Evolutionary conservation across 2,113 vertebrate genomes (phyloP).

Genomic region (Colossoma macropomum): DNA sequence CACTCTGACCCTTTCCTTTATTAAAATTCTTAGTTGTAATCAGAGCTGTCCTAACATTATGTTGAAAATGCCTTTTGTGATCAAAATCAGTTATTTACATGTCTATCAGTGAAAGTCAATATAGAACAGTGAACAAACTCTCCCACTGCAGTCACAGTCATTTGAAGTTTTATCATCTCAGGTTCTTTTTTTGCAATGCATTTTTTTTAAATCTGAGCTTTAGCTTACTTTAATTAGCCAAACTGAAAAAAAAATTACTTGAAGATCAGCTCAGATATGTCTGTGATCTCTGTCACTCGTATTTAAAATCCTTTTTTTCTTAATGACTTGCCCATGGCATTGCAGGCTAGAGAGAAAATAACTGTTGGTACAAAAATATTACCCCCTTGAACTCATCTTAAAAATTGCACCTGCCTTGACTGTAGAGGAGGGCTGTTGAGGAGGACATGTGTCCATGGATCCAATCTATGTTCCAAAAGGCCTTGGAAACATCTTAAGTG

Average conservation of each 20-base stretch:
- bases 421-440: too few species aligned
- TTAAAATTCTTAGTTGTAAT: neutral
- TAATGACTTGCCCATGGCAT: neutral
- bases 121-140: neutral
- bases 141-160: neutral
- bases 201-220: neutral
- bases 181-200: neutral
- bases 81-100: neutral
- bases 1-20: neutral
- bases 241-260: too few species aligned
- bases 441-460: too few species aligned
- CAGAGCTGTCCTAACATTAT: neutral
- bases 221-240: neutral
- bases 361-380: too few species aligned
- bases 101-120: neutral
- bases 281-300: neutral
- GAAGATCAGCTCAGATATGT: neutral
- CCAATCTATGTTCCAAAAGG: too few species aligned
- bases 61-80: constrained; percentile 17
- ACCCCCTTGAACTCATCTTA: too few species aligned
- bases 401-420: too few species aligned
- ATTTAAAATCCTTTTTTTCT: neutral
- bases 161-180: neutral
- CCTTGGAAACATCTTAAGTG: too few species aligned
- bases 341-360: neutral